Evolutionary conservation across 2,113 vertebrate genomes (phyloP), one percentile per base, ranked within the genome.

Genomic region (Cynopterus brachyotis): DNA sequence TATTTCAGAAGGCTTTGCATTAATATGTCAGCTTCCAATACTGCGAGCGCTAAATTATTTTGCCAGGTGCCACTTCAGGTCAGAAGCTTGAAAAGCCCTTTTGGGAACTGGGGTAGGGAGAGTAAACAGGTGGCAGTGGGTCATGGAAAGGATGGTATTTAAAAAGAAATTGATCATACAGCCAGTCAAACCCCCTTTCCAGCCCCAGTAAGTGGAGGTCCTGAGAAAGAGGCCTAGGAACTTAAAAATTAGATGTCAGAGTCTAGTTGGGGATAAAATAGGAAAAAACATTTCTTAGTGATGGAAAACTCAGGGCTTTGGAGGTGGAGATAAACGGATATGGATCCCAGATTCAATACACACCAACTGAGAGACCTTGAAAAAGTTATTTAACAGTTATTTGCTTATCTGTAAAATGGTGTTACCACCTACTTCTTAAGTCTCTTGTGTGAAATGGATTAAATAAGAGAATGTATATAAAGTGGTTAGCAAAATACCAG

Each of bases 1-100:
- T 97, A 92, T 96, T 97, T 97, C 24, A 95, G 37, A 22, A 86
- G n/a, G 16, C 93, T 96, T 97, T 96, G 94, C 97, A 59, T 57
- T 93, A 69, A 93, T 32, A 24, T 87, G 93, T 92, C 86, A 80
- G 92, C 66, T 84, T 97, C 91, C 72, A 3, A 6, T 82, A 90
- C 60, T 20, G 89, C 24, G 13, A 60, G 92, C 94, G 55, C 32
- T 92, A 87, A 95, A 69, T 78, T 97, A 95, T 72, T 95, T 92
- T 95, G 50, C 89, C 95, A 96, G 96, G 96, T 86, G 81, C 76
- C 78, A 80, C 73, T 96, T 42, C 1, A 3, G 97, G 95, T 97
- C 93, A 97, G 91, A 73, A 88, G 76, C 60, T n/a, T 28, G 28
- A 91, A 83, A 91, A 93, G 45, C 45, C 69, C 50, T 92, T 84